Conservation (phyloP, 2,113 vertebrate genomes). For the Dolichallabes microphthalmus region DNA sequence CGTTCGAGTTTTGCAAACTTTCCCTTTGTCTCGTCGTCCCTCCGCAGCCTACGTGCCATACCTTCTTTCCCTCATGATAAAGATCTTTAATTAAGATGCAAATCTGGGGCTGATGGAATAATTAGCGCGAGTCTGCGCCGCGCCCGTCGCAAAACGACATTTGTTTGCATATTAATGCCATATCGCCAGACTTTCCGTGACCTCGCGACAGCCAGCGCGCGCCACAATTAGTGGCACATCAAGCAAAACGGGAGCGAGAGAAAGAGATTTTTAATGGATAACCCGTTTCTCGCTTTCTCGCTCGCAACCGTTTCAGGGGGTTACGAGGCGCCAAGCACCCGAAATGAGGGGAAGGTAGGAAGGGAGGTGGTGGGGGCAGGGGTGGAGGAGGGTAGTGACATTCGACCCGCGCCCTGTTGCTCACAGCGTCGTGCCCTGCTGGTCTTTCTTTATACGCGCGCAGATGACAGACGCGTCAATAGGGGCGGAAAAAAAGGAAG, state of each 20-base stretch:
- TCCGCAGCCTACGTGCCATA: slow-evolving; percentile 31
- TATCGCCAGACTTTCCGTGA: slow-evolving; percentile 55
- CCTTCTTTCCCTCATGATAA: slow-evolving; percentile 56
- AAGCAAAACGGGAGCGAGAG: slow-evolving; percentile 47
- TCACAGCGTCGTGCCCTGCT: background rate
- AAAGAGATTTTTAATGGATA: slow-evolving; percentile 45
- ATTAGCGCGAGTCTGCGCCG: slow-evolving; percentile 55
- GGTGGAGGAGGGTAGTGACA: background rate
- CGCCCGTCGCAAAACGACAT: slow-evolving; percentile 52
- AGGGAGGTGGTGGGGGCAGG: too few relatives aligned
- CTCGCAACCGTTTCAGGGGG: background rate
- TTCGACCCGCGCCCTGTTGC: slow-evolving; percentile 30
- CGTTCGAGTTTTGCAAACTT: slow-evolving; percentile 17
- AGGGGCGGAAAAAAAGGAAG: slow-evolving; percentile 10
- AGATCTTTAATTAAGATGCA: slow-evolving; percentile 67
- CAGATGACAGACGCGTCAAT: slow-evolving; percentile 46
- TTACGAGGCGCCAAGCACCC: background rate
- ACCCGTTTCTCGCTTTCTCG: background rate
- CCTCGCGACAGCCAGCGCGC: slow-evolving; percentile 54
- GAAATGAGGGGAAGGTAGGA: background rate
- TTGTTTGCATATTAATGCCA: slow-evolving; percentile 64
- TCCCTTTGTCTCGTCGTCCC: slow-evolving; percentile 3
- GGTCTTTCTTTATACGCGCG: slow-evolving; percentile 22
- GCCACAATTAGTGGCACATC: slow-evolving; percentile 57
- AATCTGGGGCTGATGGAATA: slow-evolving; percentile 62